Evolutionary conservation across 2,113 vertebrate species (phyloP).

Genomic region (Pangasianodon gigas): DNA sequence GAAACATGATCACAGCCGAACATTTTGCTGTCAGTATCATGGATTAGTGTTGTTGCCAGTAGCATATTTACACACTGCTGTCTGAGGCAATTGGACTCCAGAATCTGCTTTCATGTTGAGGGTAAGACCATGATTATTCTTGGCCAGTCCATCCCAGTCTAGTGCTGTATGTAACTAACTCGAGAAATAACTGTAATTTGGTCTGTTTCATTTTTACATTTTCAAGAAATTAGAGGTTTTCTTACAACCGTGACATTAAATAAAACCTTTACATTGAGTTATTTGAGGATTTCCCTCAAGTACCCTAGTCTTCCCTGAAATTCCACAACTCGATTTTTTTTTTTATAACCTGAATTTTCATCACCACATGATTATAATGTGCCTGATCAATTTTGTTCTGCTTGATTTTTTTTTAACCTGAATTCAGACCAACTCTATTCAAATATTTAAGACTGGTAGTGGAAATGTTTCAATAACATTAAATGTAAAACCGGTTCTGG

Average conservation of each 20-base stretch:
- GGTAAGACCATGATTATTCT: neutral
- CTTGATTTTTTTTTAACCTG: neutral
- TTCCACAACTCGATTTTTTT: neutral
- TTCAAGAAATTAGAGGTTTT: neutral
- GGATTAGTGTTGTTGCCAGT: neutral
- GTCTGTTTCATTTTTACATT: neutral
- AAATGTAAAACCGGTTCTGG: neutral
- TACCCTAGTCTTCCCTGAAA: neutral
- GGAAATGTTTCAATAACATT: neutral
- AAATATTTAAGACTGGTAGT: neutral
- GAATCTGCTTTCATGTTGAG: neutral
- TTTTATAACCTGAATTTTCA: neutral
- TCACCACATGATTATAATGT: neutral
- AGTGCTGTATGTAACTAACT: neutral
- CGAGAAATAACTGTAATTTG: neutral
- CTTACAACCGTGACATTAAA: neutral
- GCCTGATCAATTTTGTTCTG: neutral
- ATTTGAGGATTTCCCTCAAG: neutral
- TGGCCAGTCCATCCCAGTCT: neutral
- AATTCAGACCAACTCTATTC: neutral
- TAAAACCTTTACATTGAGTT: neutral
- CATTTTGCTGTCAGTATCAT: neutral
- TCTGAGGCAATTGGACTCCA: neutral
- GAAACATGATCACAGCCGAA: slow-evolving; percentile 18
- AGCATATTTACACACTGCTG: slow-evolving; percentile 5